Base-by-base conservation (phyloP, 2,797 vertebrate genomes). In the Jordanella pulchra region DNA sequence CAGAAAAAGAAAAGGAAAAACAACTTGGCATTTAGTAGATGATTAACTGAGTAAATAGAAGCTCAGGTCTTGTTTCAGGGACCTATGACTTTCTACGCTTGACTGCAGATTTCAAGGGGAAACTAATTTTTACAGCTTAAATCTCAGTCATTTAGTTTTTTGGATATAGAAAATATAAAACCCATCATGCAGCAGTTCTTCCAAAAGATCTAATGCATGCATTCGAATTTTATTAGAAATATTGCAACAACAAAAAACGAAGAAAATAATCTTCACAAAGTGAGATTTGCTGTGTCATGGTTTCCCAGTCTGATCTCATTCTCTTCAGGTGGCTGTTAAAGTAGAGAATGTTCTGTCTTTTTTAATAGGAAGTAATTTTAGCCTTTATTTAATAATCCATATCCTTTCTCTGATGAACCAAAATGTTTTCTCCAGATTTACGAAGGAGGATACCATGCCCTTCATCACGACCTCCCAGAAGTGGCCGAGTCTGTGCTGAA, bases 381-480 rank as follows among this genome's bases (percentile, higher is more conserved):
- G 1, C 2, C 9, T 39, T 53, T 30, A 9, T 28, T 53, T 7
- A 15, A 4, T 4, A 35, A 61, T 74, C 4, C 27, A 7, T 53
- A 12, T 42, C 45, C 44, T 1, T 12, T 50, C 4, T 78, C 30
- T 72, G 23, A 14, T 54, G 0, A 35, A 69, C 30, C 61, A 48
- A 67, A 70, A 64, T 69, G n/a, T 58, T 39, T 25, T 64, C n/a
- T 7, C 42, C 93, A 99, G 98, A 89, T 99, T 3, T 98, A 96
- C 47, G 96, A 97, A 50, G 96, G 96, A 83, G 97, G 92, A 71
- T 99, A 95, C 87, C 98, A 99, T 3, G 92, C 94, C 47, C 96
- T 99, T 67, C 98, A 99, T 92, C 97, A 95, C 69, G 98, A 99
- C 72, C 92, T 99, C 73, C 97, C 96, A 0, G 97, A 98, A 61